phyloP scores from a whole-genome alignment of 2,113 vertebrate species.

The Acinonyx jubatus region DNA sequence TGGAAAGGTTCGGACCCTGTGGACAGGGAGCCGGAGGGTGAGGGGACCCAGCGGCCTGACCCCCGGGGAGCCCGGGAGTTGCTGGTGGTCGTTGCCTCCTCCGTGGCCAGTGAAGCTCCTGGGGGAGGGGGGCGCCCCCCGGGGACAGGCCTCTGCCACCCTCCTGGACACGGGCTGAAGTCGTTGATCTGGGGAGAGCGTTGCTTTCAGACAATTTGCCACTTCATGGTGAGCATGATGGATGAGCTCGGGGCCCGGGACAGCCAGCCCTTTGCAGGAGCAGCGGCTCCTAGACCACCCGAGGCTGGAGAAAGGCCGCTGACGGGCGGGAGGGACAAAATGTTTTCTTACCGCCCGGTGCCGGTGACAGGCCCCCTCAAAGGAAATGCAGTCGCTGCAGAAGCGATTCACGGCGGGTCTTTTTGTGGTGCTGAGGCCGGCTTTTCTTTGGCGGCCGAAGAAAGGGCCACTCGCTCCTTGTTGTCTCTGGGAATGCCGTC shows the following conservation, averaged over 20 bases:
- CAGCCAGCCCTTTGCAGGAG: slow-evolving; percentile 79
- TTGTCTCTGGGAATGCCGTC: background rate
- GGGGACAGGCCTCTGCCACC: slow-evolving; percentile 83
- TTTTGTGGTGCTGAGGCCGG: background rate
- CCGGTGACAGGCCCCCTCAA: slow-evolving; percentile 81
- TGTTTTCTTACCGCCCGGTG: slow-evolving; percentile 68
- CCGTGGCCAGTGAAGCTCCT: slow-evolving; percentile 85
- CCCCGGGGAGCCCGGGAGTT: slow-evolving; percentile 66
- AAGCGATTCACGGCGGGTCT: slow-evolving; percentile 76
- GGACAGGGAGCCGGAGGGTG: accelerated
- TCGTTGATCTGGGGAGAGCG: slow-evolving; percentile 71
- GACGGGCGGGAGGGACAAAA: slow-evolving; percentile 77
- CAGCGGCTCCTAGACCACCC: slow-evolving; percentile 70
- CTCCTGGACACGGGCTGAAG: slow-evolving; percentile 80
- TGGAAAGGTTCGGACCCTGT: accelerated
- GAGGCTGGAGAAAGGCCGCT: slow-evolving; percentile 69
- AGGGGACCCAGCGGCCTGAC: background rate
- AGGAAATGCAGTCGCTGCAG: slow-evolving; percentile 86
- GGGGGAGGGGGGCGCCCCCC: background rate
- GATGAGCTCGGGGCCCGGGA: slow-evolving; percentile 81
- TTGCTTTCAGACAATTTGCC: slow-evolving; percentile 87
- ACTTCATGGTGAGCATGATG: slow-evolving; percentile 87
- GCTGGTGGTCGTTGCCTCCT: slow-evolving; percentile 82
- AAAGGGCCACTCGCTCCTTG: slow-evolving; percentile 63
- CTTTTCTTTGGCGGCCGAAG: slow-evolving; percentile 77